Base-by-base conservation (phyloP, 2,797 vertebrate genomes). In the Oceanodroma leucorhoa region DNA sequence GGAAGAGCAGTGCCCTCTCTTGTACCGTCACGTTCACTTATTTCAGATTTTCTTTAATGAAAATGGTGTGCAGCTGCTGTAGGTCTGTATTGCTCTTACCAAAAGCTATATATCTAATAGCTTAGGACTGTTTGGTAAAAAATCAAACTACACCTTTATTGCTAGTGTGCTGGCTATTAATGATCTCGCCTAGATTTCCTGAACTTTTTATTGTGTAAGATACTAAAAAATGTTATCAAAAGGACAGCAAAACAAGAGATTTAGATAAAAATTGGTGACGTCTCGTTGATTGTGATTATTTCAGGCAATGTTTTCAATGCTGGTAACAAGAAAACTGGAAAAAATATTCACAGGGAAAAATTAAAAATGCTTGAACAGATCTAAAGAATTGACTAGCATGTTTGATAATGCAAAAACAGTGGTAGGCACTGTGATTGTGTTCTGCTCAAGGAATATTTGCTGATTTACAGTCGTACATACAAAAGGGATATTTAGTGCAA, bases 1-100 rank as follows among this genome's bases (percentile, higher is more conserved):
- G 65, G n/a, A 71, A 57, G 53, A 96, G 57, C 72, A 75, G 43
- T 88, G 72, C 22, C 76, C 82, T 77, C 72, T 87, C 60, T 67
- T 87, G 57, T 81, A 34, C 48, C 2, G 1, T 50, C 5, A 1
- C 4, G 8, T 85, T 89, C 19, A 15, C 53, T 77, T 65, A 30
- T 13, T 32, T 83, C 55, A 60, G 48, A 32, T 60, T 30, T 4
- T 36, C 48, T 78, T 61, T 14, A 32, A 26, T 7, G 3, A 7
- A 30, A 54, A 21, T n/a, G 41, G 4, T 34, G 30, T 41, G 23
- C 27, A 50, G 43, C 69, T 90, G 34, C 72, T 75, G 6, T 29
- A 26, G 45, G 20, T 60, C 60, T 58, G 40, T 38, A 2, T 32
- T 43, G 50, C 38, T 79, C 30, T 29, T 34, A 14, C 45, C 14